These are phyloP conservation scores for Venusia cambrica DNA, from an alignment of 2,888 invertebrate species.

Conservation along the genomic window DNA sequence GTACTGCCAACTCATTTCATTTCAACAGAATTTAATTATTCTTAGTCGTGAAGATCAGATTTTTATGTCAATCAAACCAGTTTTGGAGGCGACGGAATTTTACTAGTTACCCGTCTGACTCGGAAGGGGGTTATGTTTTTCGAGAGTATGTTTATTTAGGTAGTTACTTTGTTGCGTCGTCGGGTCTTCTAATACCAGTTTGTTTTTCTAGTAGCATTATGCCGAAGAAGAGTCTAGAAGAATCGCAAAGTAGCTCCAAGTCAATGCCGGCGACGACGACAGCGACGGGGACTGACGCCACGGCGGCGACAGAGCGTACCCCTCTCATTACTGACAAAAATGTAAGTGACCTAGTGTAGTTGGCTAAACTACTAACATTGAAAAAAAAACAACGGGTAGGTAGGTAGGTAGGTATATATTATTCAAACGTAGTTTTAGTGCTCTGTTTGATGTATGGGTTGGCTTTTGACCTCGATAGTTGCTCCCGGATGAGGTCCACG, in stretches of 20 bases:
- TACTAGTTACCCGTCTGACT: too few species aligned
- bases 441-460: too few species aligned
- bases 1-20: conserved; percentile 7
- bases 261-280: too few species aligned
- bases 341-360: conserved; percentile 42
- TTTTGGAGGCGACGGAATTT: conserved; percentile 12
- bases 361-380: not conserved
- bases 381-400: conserved; percentile 1
- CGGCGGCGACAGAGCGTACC: conserved; percentile 54
- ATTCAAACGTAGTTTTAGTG: too few species aligned
- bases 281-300: too few species aligned
- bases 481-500: too few species aligned
- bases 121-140: conserved; percentile 10
- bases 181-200: too few species aligned
- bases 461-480: too few species aligned
- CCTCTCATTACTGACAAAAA: conserved; percentile 51
- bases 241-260: conserved; percentile 30
- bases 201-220: conserved; percentile 39
- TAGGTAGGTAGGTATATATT: not conserved
- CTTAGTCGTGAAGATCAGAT: too few species aligned
- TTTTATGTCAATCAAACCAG: conserved; percentile 22
- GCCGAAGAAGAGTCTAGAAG: conserved; percentile 47
- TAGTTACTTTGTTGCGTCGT: too few species aligned
- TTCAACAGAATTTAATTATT: conserved; percentile 13
- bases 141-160: conserved; percentile 8